Conservation (phyloP, 2,113 vertebrate genomes). For the Tiliqua scincoides region DNA sequence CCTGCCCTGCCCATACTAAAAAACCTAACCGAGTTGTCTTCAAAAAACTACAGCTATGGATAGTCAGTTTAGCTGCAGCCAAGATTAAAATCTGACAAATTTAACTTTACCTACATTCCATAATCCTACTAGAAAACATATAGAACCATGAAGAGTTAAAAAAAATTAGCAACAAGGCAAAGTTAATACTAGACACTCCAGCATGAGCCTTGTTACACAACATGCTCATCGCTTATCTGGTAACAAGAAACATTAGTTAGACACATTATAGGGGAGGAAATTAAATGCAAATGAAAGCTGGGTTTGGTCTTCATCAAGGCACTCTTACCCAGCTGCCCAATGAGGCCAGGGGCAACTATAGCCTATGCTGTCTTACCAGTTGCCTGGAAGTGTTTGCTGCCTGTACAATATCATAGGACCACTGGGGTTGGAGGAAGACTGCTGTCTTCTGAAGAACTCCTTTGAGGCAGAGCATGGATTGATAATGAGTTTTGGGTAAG, state of each 20-base stretch:
- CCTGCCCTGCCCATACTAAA: background rate
- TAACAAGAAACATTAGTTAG: background rate
- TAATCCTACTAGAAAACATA: background rate
- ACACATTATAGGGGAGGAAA: background rate
- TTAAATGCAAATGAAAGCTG: background rate
- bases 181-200: background rate
- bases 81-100: background rate
- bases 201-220: background rate
- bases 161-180: background rate
- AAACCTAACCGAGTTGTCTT: background rate
- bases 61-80: background rate
- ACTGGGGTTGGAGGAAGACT: background rate
- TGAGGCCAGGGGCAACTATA: background rate
- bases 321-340: background rate
- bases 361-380: background rate
- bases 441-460: background rate
- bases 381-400: slow-evolving; percentile 33
- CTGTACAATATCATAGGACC: slow-evolving; percentile 73
- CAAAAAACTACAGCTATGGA: background rate
- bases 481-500: slow-evolving; percentile 41
- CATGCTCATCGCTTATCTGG: background rate
- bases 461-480: slow-evolving; percentile 48
- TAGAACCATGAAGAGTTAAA: background rate
- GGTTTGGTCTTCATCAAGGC: background rate
- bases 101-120: background rate